Percentiles rank a stretch among this genome's conserved stretches.
Conservation (phyloP, 2,888 invertebrate genomes). For the Ceramica pisi region DNA sequence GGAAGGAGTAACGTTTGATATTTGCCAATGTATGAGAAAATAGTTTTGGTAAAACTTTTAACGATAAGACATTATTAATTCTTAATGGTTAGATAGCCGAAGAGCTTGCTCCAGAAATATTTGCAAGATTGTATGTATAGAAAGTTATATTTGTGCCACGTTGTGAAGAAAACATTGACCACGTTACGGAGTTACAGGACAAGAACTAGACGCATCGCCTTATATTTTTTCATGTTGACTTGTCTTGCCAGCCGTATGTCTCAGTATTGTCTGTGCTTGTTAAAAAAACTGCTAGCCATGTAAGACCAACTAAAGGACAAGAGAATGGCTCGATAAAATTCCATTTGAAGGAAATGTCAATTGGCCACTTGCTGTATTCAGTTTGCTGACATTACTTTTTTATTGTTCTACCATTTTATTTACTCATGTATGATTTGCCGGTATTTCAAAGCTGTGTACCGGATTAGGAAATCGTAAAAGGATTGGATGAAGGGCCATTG, state of each 20-base stretch:
- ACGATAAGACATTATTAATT: not conserved
- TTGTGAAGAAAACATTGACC: conserved; percentile 19
- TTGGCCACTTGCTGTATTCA: conserved; percentile 64
- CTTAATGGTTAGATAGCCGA: not conserved
- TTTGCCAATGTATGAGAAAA: too few species aligned
- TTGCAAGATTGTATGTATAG: conserved; percentile 5
- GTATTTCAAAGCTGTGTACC: conserved; percentile 50
- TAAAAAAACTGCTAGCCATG: conserved; percentile 64
- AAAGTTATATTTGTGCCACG: conserved; percentile 10
- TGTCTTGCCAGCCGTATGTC: conserved; percentile 55
- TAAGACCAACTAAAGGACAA: conserved; percentile 72
- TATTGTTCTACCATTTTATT: conserved; percentile 59
- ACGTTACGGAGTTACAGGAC: conserved; percentile 10
- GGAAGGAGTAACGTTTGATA: not conserved
- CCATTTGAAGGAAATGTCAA: conserved; percentile 74
- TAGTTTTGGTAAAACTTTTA: not conserved
- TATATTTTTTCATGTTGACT: conserved; percentile 43
- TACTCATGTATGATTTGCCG: conserved; percentile 58
- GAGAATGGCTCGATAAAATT: conserved; percentile 77
- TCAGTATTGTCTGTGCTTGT: conserved; percentile 64
- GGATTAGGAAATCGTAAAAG: conserved; percentile 55
- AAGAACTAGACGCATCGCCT: conserved; percentile 1
- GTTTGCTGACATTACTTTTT: conserved; percentile 57
- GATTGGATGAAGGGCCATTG: conserved; percentile 35
- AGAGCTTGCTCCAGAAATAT: not conserved